Evolutionary conservation across 2,113 vertebrate species (phyloP).

Genomic region (Ornithorhynchus anatinus): DNA sequence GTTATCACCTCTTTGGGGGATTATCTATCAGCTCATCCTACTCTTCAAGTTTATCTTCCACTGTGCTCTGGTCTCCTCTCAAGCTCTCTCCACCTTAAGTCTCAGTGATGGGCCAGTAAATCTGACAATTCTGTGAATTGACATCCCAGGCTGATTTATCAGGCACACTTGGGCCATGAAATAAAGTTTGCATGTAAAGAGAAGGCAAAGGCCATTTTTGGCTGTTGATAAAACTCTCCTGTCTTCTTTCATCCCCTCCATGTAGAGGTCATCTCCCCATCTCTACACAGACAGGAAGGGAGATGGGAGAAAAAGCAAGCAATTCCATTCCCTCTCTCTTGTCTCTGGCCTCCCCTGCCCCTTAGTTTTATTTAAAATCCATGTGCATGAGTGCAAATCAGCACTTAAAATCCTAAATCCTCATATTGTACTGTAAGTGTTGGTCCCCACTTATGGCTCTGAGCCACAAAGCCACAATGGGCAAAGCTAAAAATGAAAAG

Average conservation of each 20-base stretch:
- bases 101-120: slow-evolving; percentile 23
- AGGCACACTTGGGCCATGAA: slow-evolving; percentile 36
- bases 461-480: slow-evolving; percentile 47
- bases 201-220: background rate
- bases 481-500: slow-evolving; percentile 57
- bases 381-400: background rate
- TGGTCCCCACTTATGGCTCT: slow-evolving; percentile 35
- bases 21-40: too few relatives aligned
- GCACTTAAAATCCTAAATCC: background rate
- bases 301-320: slow-evolving; percentile 35
- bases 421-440: background rate
- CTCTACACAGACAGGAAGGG: slow-evolving; percentile 48
- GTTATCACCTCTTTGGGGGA: background rate
- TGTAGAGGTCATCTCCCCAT: slow-evolving; percentile 24
- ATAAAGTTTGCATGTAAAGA: background rate
- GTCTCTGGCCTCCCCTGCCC: too few relatives aligned
- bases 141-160: slow-evolving; percentile 43
- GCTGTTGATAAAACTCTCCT: slow-evolving; percentile 24
- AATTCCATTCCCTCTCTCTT: background rate
- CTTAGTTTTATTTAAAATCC: background rate
- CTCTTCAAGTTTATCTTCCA: background rate
- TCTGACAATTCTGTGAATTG: slow-evolving; percentile 39
- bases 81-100: slow-evolving; percentile 30
- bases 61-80: slow-evolving; percentile 15
- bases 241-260: slow-evolving; percentile 17